Base-by-base conservation (phyloP, 2,888 invertebrate species). In the Drosophila infuscata region DNA sequence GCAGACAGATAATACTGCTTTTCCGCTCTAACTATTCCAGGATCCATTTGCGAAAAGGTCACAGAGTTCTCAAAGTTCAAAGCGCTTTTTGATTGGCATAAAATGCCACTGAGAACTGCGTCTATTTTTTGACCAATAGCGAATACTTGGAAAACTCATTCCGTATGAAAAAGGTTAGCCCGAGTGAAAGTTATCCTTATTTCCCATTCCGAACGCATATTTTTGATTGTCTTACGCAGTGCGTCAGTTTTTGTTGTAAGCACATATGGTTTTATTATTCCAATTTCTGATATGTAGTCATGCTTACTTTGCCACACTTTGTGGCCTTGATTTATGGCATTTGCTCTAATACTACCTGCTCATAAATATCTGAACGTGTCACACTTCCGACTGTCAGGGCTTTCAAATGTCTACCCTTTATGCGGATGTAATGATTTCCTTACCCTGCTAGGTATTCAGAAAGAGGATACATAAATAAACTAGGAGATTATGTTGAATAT, bases 21-120 rank as follows among this genome's bases (percentile, higher is more conserved):
- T 12, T n/a, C 17, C 36, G 35, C n/a, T 35, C 15, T 54, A 30
- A 15, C 29, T 61, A 11, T 52, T 43, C 57, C 58, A 25, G 48
- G 52, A 60, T 53, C 30, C 49, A 46, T 66, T 46, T 32, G 41
- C 64, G 32, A 59, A 76, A 80, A 76, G 87, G 83, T 88, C 74
- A 69, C 32, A 56, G 54, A 66, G 30, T 48, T 71, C 53, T 57
- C 32, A 56, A 59, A 79, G 86, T 86, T 82, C 74, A 68, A 72
- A 75, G 80, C 57, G 30, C 52, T 38, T 25, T 20, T 66, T 85
- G 86, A 85, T 76, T 75, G 69, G 77, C 78, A 80, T 81, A 78
- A 80, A 73, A 70, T 69, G 63, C 70, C 62, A 79, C 49, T 59
- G 74, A 73, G 74, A 83, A 53, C 30, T 65, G 53, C 38, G 46